A percentile compares a stretch with the other conserved stretches of the same genome.
Conservation (phyloP, 2,888 invertebrate species). For the Beris morrisii region DNA sequence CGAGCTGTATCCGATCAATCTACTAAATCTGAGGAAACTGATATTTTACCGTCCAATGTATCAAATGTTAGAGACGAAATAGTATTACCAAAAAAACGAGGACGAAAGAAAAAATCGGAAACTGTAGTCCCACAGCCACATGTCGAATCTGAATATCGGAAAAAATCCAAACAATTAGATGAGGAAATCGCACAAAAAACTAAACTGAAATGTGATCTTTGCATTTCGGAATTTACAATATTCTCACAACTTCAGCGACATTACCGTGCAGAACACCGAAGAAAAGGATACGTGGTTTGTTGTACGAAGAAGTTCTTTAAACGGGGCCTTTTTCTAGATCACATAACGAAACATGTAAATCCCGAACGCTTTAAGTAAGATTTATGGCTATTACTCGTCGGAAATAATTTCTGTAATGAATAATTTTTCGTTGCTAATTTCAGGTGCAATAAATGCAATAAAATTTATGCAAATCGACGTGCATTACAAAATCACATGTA, state of each 20-base stretch:
- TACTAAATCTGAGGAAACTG: no score
- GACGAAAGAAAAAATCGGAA: conserved; percentile 26
- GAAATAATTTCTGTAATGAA: background rate
- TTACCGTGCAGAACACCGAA: conserved; percentile 32
- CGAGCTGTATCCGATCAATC: no score
- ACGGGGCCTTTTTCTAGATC: conserved; percentile 32
- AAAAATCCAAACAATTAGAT: conserved; percentile 27
- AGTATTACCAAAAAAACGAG: conserved; percentile 11
- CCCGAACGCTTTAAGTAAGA: conserved; percentile 33
- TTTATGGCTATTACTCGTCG: background rate
- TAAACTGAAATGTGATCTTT: conserved; percentile 35
- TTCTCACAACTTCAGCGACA: conserved; percentile 32
- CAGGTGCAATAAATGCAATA: conserved; percentile 26
- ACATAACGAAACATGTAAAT: conserved; percentile 35
- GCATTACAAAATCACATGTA: conserved; percentile 23
- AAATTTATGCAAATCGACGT: conserved; percentile 20
- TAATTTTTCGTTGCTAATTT: background rate
- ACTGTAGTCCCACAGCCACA: background rate
- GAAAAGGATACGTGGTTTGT: conserved; percentile 34
- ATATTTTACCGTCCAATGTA: no score
- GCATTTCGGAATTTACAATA: conserved; percentile 23
- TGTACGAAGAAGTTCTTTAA: conserved; percentile 34
- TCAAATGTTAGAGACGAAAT: background rate
- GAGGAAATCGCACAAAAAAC: conserved; percentile 30
- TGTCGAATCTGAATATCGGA: conserved; percentile 18